Evolutionary conservation across 1,140 invertebrate species (phyloP), one percentile per base, ranked within the genome.

Genomic region (Drosophila novamexicana): DNA sequence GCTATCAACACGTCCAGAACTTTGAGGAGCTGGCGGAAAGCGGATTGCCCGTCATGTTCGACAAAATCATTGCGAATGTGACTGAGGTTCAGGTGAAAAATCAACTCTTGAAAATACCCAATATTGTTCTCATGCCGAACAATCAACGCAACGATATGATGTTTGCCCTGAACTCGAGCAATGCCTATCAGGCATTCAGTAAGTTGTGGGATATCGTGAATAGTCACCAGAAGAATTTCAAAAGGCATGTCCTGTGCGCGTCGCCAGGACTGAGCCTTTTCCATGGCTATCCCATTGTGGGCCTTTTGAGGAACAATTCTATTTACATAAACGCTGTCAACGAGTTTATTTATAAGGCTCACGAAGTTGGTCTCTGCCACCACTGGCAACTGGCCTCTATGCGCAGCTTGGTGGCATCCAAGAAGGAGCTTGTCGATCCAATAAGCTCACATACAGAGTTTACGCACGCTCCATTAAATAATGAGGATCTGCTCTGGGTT

Each of bases 1-100:
- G 49, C 0, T 2, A 57, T 1, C 40, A 47, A 0, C n/a, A 37
- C 0, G 63, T 83, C 0, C 44, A 32, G 0, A 79, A 49, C 34
- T 68, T 80, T 0, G 32, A 77, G 5, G 58, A 82, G 7, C 10
- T 82, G 6, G 7, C 1, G 34, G 4, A 5, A 29, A 63, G 63
- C 9, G 22, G 49, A 0, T 2, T 66, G 7, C 9, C 9, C 3
- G 7, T 72, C 6, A 7, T 66, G 0, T n/a, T 29, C 8, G 39
- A 65, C 37, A 18, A 2, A 22, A 3, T 10, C 2, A 22, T 34
- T 1, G 34, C 32, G 6, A 39, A 47, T 6, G 2, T 29, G 22
- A 37, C 29, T 1, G n/a, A 6, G 7, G 7, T 29, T 0, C n/a
- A 7, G 1, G 9, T 14, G 5, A 32, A 36, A 9, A 2, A 63